Evolutionary conservation across 2,113 vertebrate genomes (phyloP).

Genomic region (Ptychochromis oligacanthus): DNA sequence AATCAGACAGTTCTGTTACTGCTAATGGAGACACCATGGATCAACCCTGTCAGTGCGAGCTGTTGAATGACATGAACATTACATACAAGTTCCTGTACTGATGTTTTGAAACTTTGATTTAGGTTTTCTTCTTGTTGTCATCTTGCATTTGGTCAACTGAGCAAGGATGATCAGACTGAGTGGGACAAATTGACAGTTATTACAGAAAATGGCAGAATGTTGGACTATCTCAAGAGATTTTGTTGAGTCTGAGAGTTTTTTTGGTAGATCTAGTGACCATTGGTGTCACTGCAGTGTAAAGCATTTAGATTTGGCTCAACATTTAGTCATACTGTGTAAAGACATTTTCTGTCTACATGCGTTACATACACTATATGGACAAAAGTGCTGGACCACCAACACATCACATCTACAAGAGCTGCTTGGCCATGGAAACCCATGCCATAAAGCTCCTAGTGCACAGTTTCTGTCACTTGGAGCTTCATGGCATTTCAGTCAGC

Average conservation of each 20-base stretch:
- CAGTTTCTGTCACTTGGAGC: no score
- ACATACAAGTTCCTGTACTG: not conserved
- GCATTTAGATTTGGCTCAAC: not conserved
- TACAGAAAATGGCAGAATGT: not conserved
- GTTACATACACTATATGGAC: not conserved
- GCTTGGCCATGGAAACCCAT: not conserved
- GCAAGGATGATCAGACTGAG: not conserved
- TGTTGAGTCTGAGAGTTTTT: not conserved
- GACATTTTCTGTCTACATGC: not conserved
- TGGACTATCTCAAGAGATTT: no score
- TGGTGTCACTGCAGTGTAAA: not conserved
- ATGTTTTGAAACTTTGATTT: not conserved
- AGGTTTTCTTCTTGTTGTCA: not conserved
- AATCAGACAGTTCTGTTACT: not conserved
- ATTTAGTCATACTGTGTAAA: not conserved
- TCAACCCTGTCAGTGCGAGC: not conserved
- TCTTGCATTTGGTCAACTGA: no score
- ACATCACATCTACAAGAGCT: not conserved
- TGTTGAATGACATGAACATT: not conserved
- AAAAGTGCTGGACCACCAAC: not conserved
- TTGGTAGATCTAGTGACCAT: not conserved
- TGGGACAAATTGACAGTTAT: not conserved
- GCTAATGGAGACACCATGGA: not conserved
- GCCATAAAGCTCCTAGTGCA: no score
- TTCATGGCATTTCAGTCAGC: no score